Base-by-base conservation (phyloP, 1,140 invertebrate genomes). In the Ptiloglossa arizonensis region DNA sequence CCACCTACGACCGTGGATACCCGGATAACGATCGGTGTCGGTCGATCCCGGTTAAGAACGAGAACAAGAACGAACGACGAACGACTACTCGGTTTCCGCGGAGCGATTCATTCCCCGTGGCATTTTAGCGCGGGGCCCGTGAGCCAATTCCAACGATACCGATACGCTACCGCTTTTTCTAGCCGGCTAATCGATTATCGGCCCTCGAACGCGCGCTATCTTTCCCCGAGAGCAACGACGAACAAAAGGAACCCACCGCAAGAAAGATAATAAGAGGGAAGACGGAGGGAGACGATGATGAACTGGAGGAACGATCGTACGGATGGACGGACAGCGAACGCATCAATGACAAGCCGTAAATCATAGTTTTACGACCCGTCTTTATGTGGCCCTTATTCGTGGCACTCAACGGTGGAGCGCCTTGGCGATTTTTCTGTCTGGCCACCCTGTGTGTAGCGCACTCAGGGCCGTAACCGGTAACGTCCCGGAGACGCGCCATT, bases 301-400 rank as follows among this genome's bases (percentile, higher is more conserved):
- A 79, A 82, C 75, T 71, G 71, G 57, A 44, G 75, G 70, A 60
- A 79, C 44, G 66, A 62, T 67, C 56, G 73, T 84, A 79, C 50
- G 50, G 70, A 71, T 32, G 79, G 74, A 79, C 82, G 69, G 74
- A 85, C 82, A 81, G 87, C 76, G 79, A 86, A 85, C 87, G 86
- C 86, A 88, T 85, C 89, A 90, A 88, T 89, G 89, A 90, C 89
- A 90, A 88, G 90, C 88, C 81, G 88, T 91, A 91, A 91, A 91
- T 91, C 90, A 91, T 90, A 91, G 88, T 90, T 91, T 91, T 91
- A 91, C 86, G 88, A 82, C 84, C 81, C 85, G 83, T 90, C 86
- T 89, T 90, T 90, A 90, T 86, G 87, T 86, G 86, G 88, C 82
- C 87, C 89, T 90, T 88, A 88, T 89, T 87, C 84, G 87, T 86